Conservation (phyloP, 2,797 vertebrate genomes). For the Urosaurus nigricauda region DNA sequence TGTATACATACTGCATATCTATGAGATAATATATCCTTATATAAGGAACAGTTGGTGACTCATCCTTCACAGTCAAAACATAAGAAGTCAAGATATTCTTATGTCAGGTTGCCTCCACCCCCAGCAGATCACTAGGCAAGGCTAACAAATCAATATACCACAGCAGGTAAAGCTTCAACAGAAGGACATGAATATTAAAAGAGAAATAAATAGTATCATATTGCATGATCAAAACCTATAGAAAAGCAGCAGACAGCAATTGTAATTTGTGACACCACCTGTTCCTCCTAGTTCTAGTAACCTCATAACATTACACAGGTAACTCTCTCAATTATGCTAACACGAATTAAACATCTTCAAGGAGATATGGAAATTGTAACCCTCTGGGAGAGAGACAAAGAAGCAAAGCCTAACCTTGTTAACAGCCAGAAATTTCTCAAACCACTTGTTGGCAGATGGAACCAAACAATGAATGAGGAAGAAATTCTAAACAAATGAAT, state of each 20-base stretch:
- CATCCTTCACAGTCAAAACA: constrained; percentile 15
- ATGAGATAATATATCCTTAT: constrained; percentile 6
- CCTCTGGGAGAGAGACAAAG: constrained; percentile 2
- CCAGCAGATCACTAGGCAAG: background rate
- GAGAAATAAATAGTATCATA: constrained; percentile 2
- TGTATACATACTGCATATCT: background rate
- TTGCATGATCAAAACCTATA: background rate
- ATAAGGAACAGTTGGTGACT: background rate
- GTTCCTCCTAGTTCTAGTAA: constrained; percentile 9
- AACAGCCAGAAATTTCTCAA: constrained; percentile 28
- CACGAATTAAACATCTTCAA: constrained; percentile 41
- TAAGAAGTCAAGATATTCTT: constrained; percentile 3
- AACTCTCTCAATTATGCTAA: constrained; percentile 39
- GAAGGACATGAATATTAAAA: constrained; percentile 37
- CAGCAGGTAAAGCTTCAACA: constrained; percentile 6
- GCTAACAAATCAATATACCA: background rate
- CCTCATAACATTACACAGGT: constrained; percentile 19
- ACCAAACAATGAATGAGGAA: constrained; percentile 14
- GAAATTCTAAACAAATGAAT: constrained; percentile 10
- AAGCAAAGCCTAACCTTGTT: constrained; percentile 21
- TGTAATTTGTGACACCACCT: constrained; percentile 33
- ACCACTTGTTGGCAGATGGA: constrained; percentile 37
- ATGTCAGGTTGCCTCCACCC: background rate
- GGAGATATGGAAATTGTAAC: constrained; percentile 35
- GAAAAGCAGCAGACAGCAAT: constrained; percentile 14